A percentile compares a stretch with the other conserved stretches of the same genome.
Conservation (phyloP, 1,140 invertebrate species). For the Papilio aristodemus region DNA sequence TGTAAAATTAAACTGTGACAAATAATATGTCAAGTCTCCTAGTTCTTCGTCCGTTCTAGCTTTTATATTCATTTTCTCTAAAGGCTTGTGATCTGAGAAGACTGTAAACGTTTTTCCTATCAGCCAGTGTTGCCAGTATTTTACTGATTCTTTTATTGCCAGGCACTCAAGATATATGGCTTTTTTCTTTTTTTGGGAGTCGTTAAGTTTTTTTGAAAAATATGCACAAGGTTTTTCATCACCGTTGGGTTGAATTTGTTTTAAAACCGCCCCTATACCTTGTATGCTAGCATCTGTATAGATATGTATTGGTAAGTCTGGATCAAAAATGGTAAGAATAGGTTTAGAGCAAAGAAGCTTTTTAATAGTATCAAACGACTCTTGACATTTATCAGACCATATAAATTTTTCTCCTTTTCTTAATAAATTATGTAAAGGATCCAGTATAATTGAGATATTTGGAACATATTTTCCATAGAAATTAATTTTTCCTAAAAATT, state of each 20-base stretch:
- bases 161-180: conserved; percentile 32
- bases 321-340: conserved; percentile 55
- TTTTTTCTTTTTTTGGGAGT: conserved; percentile 27
- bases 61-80: conserved; percentile 23
- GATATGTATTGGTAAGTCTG: conserved; percentile 52
- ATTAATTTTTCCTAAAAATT: too few species aligned
- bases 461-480: too few species aligned
- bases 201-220: conserved; percentile 43
- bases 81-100: conserved; percentile 31
- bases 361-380: conserved; percentile 59
- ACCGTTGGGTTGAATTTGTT: conserved; percentile 39
- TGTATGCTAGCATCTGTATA: conserved; percentile 56
- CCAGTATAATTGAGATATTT: too few species aligned
- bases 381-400: conserved; percentile 29
- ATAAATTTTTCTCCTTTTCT: too few species aligned
- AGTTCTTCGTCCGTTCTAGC: background rate
- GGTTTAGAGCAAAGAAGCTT: conserved; percentile 54
- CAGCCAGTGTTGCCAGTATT: conserved; percentile 35
- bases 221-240: conserved; percentile 43
- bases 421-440: too few species aligned
- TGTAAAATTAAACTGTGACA: background rate
- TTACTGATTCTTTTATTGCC: conserved; percentile 29
- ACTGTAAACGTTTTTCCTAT: conserved; percentile 31
- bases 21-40: background rate
- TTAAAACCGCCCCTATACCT: conserved; percentile 60